Conservation (phyloP, 2,797 vertebrate species). For the Falco concolor region DNA sequence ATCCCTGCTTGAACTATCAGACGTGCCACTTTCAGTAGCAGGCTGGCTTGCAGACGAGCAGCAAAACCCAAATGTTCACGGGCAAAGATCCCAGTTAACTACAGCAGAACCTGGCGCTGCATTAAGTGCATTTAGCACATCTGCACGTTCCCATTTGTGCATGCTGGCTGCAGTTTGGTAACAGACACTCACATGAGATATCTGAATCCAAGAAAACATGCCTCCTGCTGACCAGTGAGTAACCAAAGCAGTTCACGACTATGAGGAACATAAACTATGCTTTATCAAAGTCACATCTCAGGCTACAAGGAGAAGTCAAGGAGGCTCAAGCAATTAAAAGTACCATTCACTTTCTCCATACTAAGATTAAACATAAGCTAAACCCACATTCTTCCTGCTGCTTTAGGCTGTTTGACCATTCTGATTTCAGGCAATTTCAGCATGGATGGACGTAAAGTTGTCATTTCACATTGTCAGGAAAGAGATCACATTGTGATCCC, state of each 20-base stretch:
- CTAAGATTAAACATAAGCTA: slow-evolving; percentile 9
- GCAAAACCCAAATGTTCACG: neutral
- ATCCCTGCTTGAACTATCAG: neutral
- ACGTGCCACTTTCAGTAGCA: neutral
- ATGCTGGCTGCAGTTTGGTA: neutral
- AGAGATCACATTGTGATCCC: neutral
- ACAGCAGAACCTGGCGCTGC: neutral
- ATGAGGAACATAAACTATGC: neutral
- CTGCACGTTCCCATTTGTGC: neutral
- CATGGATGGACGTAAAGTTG: neutral
- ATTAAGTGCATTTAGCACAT: neutral
- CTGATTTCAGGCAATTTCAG: neutral
- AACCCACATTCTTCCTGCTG: neutral
- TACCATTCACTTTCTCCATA: neutral
- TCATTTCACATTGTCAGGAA: neutral
- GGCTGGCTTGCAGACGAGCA: neutral
- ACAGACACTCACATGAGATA: neutral
- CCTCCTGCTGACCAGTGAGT: neutral
- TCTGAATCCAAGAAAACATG: neutral
- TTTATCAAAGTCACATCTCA: slow-evolving; percentile 17
- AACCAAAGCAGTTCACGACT: neutral
- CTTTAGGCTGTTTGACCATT: neutral
- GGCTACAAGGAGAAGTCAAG: slow-evolving; percentile 30
- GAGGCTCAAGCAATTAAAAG: slow-evolving; percentile 19
- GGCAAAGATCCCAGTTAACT: neutral